Conservation (phyloP, 2,113 vertebrate genomes). For the Tachuris rubrigastra region DNA sequence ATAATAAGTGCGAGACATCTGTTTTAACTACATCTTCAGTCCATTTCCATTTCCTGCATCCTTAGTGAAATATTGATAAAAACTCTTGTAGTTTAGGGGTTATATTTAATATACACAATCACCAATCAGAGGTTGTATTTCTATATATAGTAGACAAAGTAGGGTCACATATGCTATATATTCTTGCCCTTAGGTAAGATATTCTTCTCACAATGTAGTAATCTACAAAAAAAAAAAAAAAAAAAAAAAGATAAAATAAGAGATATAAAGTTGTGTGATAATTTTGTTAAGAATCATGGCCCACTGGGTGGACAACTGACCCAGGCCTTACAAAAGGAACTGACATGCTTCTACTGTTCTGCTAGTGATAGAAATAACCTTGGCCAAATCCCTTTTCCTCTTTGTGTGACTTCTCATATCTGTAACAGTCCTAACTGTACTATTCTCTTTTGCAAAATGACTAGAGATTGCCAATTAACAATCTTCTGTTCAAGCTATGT, state of each 20-base stretch:
- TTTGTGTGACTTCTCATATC: neutral
- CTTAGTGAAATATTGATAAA: neutral
- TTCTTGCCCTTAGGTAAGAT: neutral
- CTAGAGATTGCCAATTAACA: neutral
- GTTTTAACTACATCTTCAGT: neutral
- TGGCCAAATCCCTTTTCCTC: neutral
- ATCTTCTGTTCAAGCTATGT: neutral
- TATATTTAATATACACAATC: neutral
- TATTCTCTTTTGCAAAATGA: neutral
- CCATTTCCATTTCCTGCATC: neutral
- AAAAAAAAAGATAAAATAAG: neutral
- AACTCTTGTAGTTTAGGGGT: neutral
- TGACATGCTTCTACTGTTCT: neutral
- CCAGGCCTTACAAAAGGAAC: accelerated
- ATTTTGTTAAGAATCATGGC: neutral
- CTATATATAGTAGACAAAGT: neutral
- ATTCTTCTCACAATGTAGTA: neutral
- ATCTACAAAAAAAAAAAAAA: neutral
- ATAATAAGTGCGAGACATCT: neutral
- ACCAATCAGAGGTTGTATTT: neutral
- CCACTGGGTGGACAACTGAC: neutral
- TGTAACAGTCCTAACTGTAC: neutral
- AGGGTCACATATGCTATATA: neutral
- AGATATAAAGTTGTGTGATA: neutral
- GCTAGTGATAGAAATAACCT: neutral